Conservation (phyloP, 2,888 invertebrate genomes). For the Drosophila subsilvestris region DNA sequence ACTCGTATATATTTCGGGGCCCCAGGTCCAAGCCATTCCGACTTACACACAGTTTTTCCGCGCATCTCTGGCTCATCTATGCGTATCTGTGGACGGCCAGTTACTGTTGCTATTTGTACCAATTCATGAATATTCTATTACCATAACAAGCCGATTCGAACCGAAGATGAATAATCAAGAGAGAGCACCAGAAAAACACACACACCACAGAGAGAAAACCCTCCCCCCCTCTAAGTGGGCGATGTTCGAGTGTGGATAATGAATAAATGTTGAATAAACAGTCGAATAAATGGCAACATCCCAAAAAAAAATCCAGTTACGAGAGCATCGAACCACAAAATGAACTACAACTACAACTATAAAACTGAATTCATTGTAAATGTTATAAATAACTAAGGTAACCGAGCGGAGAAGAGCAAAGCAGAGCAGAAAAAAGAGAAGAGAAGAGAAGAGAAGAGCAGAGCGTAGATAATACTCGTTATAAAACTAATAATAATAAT, state of each 20-base stretch:
- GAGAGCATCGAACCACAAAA: constrained; percentile 22
- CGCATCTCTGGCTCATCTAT: constrained; percentile 7
- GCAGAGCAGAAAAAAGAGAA: constrained; percentile 23
- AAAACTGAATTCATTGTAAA: constrained; percentile 71
- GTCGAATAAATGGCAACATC: constrained; percentile 45
- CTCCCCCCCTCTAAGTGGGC: constrained; percentile 16
- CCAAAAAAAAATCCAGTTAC: constrained; percentile 13
- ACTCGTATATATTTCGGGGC: constrained; percentile 5
- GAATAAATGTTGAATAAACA: constrained; percentile 73
- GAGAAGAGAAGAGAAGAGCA: not conserved
- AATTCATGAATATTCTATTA: constrained; percentile 72
- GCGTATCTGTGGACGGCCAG: not conserved
- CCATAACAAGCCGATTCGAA: constrained; percentile 44
- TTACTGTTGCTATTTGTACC: constrained; percentile 35
- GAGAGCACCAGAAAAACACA: constrained; percentile 2
- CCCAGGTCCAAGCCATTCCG: not conserved
- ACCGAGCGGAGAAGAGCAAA: constrained; percentile 49
- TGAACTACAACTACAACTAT: constrained; percentile 54
- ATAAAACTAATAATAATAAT: constrained; percentile 29
- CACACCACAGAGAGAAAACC: not conserved
- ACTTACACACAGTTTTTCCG: constrained; percentile 2
- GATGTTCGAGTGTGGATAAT: constrained; percentile 65
- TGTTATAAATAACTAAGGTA: constrained; percentile 77
- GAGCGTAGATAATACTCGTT: constrained; percentile 27
- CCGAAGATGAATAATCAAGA: constrained; percentile 38